Evolutionary conservation across 2,888 invertebrate genomes (phyloP).

Genomic region (Parascotia fuliginaria): DNA sequence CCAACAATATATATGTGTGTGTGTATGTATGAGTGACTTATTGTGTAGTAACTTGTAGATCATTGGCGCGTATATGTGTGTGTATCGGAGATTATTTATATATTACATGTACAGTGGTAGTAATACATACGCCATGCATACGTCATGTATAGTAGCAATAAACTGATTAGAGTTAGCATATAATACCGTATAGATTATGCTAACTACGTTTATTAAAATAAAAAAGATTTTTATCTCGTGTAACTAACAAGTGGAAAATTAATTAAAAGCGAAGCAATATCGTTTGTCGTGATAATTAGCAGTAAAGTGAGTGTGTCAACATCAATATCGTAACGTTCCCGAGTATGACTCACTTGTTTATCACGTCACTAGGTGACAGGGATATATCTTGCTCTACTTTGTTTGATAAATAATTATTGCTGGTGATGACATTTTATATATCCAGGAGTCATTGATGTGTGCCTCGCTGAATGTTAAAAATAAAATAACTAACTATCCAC

Average conservation of each 20-base stretch:
- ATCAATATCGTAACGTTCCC: constrained; percentile 51
- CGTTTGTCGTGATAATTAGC: constrained; percentile 64
- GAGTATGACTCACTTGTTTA: constrained; percentile 47
- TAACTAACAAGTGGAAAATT: constrained; percentile 62
- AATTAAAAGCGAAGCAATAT: constrained; percentile 59
- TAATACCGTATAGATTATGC: constrained; percentile 32
- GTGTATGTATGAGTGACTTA: neutral
- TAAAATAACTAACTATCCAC: no score
- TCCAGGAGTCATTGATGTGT: neutral
- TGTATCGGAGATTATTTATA: no score
- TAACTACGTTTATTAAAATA: constrained; percentile 56
- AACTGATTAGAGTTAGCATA: constrained; percentile 1
- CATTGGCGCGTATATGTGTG: no score
- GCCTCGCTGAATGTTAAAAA: no score
- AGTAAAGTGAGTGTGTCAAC: constrained; percentile 56
- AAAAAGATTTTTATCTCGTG: constrained; percentile 52
- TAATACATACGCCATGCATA: no score
- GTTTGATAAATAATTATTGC: neutral
- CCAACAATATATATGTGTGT: no score
- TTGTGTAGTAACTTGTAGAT: neutral
- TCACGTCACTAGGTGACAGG: constrained; percentile 18
- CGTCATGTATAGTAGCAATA: neutral
- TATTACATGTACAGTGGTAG: no score
- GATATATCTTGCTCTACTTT: constrained; percentile 3
- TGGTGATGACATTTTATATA: no score